These are phyloP conservation scores for Drosophila nikananu DNA, from an alignment of 1,140 invertebrate genomes.

Conservation along the genomic window DNA sequence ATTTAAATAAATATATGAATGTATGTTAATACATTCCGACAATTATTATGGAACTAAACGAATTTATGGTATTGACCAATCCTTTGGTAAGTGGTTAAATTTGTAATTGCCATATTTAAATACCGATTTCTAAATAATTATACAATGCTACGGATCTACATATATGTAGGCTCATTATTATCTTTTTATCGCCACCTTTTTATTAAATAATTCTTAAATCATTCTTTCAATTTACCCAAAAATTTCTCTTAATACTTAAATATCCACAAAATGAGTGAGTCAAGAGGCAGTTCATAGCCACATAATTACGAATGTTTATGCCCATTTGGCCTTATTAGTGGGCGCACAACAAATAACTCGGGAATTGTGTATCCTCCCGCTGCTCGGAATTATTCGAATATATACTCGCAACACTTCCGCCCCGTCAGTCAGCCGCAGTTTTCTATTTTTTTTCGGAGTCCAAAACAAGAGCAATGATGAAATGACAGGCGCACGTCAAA, in stretches of 20 bases:
- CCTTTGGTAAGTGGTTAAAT: neutral
- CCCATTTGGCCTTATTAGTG: constrained; percentile 81
- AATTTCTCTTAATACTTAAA: neutral
- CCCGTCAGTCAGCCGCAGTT: constrained; percentile 53
- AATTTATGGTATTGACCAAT: neutral
- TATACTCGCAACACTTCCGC: constrained; percentile 67
- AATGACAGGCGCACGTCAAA: constrained; percentile 81
- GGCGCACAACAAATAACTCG: constrained; percentile 77
- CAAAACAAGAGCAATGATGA: constrained; percentile 64
- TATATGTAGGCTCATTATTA: too few species aligned
- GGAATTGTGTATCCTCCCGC: constrained; percentile 61
- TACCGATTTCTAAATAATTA: neutral
- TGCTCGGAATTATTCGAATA: constrained; percentile 21
- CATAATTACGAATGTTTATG: constrained; percentile 80
- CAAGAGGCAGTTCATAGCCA: constrained; percentile 28
- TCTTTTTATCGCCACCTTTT: too few species aligned
- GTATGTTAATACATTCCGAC: neutral
- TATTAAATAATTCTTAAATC: neutral
- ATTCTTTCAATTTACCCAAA: neutral
- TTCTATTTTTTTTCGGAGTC: constrained; percentile 31
- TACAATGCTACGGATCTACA: neutral
- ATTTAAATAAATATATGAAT: neutral
- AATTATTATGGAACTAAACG: neutral
- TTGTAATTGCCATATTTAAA: neutral
- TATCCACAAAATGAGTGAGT: constrained; percentile 26